Evolutionary conservation across 1,140 invertebrate genomes (phyloP), one percentile per base, ranked within the genome.

Genomic region (Ostrea edulis): DNA sequence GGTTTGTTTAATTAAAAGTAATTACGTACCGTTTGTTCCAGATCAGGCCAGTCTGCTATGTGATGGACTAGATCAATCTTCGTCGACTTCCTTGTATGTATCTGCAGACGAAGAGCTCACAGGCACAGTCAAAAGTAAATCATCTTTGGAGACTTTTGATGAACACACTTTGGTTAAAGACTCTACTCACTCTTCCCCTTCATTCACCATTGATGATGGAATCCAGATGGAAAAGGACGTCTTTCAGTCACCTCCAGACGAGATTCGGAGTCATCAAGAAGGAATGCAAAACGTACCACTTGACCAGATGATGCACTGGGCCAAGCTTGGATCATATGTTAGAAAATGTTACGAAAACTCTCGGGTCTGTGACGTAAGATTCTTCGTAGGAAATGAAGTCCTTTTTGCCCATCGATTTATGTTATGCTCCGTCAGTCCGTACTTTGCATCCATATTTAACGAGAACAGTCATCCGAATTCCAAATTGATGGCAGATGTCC

Each of bases 281-380:
- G 58, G 35, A 22, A 8, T 83, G 1, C 77, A 82, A 12, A 54
- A 77, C 55, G 25, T 55, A 14, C 68, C 85, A 29, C n/a, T 54
- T 1, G 54, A 62, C 20, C 29, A 68, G 44, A 35, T 65, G 5
- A 82, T 44, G n/a, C 86, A 87, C 82, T 87, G 29, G 17, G 77
- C 86, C 22, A 82, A 83, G 35, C 62, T 68, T 11, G 86, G 86
- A 7, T 82, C 77, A 20, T 87, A 87, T 51, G 17, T 86, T 22
- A 58, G 22, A 29, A 12, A 82, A n/a, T 62, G 55, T 82, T 55
- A 87, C 55, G 22, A 87, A 2, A 25, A 87, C 14, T 29, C 25
- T 25, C 44, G 35, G 29, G 20, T 55, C 0, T 77, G 55, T 44
- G 81, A 55, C 9, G 58, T 82, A 5, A 35, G 81, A 14, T 54